A percentile compares a stretch with the other conserved stretches of the same genome.
phyloP scores from a whole-genome alignment of 2,888 invertebrate genomes.

The Epicampocera succincta region DNA sequence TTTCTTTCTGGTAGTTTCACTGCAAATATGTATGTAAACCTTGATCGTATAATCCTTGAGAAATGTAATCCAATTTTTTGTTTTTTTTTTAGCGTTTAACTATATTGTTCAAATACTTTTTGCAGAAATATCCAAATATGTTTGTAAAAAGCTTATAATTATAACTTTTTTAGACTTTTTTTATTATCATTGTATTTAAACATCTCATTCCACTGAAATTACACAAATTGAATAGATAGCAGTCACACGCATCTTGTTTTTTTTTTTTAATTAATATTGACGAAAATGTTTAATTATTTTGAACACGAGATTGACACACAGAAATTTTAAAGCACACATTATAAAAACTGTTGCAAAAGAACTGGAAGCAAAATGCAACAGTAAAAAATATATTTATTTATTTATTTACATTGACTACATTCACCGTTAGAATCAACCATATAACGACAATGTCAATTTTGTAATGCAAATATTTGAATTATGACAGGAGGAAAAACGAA shows the following conservation, averaged over 20 bases:
- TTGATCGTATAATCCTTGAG: no score
- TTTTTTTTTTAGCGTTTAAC: no score
- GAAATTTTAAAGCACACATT: background rate
- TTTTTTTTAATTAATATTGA: slow-evolving; percentile 9
- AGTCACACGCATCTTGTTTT: slow-evolving; percentile 1
- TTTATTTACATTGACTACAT: slow-evolving; percentile 21
- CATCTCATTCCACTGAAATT: slow-evolving; percentile 10
- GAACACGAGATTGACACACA: background rate
- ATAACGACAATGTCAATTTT: slow-evolving; percentile 78
- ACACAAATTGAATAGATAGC: background rate
- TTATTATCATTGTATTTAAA: slow-evolving; percentile 3
- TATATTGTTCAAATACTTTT: no score
- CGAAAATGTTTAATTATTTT: slow-evolving; percentile 30
- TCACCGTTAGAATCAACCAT: slow-evolving; percentile 74
- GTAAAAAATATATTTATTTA: slow-evolving; percentile 1
- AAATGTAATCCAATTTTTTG: no score
- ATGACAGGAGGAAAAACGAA: slow-evolving; percentile 71
- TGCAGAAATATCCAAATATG: no score
- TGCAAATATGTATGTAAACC: no score
- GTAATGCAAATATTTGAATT: slow-evolving; percentile 80
- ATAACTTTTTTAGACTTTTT: background rate
- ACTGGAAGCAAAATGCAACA: slow-evolving; percentile 12
- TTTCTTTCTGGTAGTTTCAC: no score
- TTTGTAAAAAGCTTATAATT: background rate
- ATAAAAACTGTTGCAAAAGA: background rate